A percentile compares a stretch with the other conserved stretches of the same genome.
phyloP scores from a whole-genome alignment of 2,797 vertebrate species.

The Chelidonichthys spinosus region DNA sequence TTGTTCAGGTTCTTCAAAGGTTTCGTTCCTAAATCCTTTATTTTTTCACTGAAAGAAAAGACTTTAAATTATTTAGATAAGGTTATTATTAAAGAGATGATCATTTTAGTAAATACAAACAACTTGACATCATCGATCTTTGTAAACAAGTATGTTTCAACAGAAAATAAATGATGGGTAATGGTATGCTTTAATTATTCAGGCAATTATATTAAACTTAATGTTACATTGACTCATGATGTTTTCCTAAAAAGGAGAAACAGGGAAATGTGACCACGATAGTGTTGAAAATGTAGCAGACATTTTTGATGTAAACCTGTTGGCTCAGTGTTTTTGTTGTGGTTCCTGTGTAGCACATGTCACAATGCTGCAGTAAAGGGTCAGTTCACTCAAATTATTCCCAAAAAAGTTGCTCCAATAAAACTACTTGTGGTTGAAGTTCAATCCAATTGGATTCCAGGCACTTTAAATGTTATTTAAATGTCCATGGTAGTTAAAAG shows the following conservation, averaged over 20 bases:
- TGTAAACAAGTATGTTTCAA: conserved; percentile 40
- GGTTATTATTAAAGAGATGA: not conserved
- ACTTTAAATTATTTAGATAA: not conserved
- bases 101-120: conserved; percentile 24
- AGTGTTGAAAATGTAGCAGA: not conserved
- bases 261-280: conserved; percentile 49
- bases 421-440: not conserved
- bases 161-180: not conserved
- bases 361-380: conserved; percentile 16
- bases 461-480: not conserved
- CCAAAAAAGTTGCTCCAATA: not conserved
- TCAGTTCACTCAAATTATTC: conserved; percentile 32
- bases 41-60: not conserved
- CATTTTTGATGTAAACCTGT: conserved; percentile 49
- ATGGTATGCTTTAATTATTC: not conserved
- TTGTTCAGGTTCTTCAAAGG: not conserved
- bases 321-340: conserved; percentile 47
- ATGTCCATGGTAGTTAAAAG: not conserved
- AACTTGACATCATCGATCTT: conserved; percentile 41
- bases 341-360: conserved; percentile 32
- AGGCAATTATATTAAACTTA: not conserved
- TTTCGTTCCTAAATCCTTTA: not conserved
- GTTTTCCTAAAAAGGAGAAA: not conserved
- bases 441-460: not conserved
- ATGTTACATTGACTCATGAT: not conserved